Conservation (phyloP, 2,797 vertebrate genomes). For the Discoglossus pictus region DNA sequence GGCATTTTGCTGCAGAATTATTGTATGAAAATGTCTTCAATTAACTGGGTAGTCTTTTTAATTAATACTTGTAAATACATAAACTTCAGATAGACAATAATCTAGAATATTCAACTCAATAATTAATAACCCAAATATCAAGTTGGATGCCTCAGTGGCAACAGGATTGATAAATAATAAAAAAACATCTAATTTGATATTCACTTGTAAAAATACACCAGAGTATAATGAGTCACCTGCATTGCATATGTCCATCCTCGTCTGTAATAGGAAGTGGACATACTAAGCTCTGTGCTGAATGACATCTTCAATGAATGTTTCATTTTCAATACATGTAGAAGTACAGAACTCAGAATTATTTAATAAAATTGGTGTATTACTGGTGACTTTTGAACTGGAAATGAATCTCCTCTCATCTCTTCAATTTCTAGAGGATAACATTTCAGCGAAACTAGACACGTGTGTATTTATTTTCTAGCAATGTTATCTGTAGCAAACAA, state of each 20-base stretch:
- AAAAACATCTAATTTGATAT: neutral
- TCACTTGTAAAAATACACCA: too few species aligned
- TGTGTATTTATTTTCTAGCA: slow-evolving; percentile 58
- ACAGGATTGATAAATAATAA: neutral
- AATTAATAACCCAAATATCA: neutral
- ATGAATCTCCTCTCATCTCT: slow-evolving; percentile 33
- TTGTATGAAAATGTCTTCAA: too few species aligned
- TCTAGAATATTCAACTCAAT: neutral
- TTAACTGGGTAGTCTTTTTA: too few species aligned
- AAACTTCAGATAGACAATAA: neutral
- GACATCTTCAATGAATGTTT: too few species aligned
- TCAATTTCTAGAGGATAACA: slow-evolving; percentile 45
- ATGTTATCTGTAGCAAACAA: slow-evolving; percentile 41
- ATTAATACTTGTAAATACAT: too few species aligned
- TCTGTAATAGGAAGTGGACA: neutral
- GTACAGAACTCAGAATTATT: neutral
- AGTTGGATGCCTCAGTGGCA: neutral
- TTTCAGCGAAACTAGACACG: slow-evolving; percentile 63
- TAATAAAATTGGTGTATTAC: neutral
- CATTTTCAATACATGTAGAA: too few species aligned
- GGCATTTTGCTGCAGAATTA: too few species aligned
- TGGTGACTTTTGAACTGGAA: slow-evolving; percentile 40
- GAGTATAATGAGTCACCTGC: neutral
- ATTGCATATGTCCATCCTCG: neutral
- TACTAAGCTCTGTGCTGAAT: neutral